Conservation (phyloP, 1,140 invertebrate species). For the Drosophila obscura region DNA sequence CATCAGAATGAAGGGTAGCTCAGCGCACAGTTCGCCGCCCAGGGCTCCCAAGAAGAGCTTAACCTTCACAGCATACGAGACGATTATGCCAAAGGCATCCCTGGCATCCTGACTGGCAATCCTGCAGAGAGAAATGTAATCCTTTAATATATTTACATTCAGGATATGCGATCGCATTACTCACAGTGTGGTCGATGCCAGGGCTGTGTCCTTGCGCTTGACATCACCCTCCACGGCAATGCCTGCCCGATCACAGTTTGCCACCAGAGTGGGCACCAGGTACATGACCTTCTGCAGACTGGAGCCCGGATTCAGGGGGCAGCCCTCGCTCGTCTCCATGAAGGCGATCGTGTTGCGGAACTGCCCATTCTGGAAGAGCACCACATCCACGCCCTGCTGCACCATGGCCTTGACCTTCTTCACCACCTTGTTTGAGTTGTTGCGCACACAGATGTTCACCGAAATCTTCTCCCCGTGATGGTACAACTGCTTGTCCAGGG, state of each 20-base stretch:
- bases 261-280: conserved; percentile 90
- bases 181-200: conserved; percentile 98
- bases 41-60: conserved; percentile 97
- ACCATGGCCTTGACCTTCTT: conserved; percentile 97
- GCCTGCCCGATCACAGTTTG: conserved; percentile 95
- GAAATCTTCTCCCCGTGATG: conserved; percentile 97
- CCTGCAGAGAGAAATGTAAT: conserved; percentile 84
- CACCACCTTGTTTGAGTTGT: conserved; percentile 99
- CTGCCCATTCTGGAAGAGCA: conserved; percentile 99
- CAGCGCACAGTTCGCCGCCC: conserved; percentile 96
- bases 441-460: conserved; percentile 96
- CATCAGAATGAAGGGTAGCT: conserved; percentile 98
- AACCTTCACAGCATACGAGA: conserved; percentile 96
- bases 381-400: conserved; percentile 98
- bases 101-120: conserved; percentile 91
- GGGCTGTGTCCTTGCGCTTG: conserved; percentile 91
- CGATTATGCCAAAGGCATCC: conserved; percentile 95
- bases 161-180: conserved; percentile 59
- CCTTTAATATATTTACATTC: too few relatives aligned
- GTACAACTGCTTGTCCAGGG: conserved; percentile 98
- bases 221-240: conserved; percentile 97
- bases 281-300: conserved; percentile 96
- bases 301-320: conserved; percentile 97
- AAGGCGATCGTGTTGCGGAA: conserved; percentile 97
- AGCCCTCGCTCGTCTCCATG: conserved; percentile 94